Base-by-base conservation (phyloP, 2,888 invertebrate species). In the Palloptera scutellata region DNA sequence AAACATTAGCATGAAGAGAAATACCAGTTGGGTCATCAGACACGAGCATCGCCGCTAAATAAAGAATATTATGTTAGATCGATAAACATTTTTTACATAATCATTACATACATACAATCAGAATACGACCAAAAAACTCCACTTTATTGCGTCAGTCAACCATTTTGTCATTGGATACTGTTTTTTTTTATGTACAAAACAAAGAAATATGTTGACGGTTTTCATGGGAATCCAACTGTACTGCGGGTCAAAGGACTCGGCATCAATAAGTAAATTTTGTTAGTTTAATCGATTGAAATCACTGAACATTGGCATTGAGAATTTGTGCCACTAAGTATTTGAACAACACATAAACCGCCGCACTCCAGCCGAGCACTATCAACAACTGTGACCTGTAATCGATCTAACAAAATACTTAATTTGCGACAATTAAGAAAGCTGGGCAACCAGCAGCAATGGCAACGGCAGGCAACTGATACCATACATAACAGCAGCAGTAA, bases 341-440 rank as follows among this genome's bases (percentile, higher is more conserved):
- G 45, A 52, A 15, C 30, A 43, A 20, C 4, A n/a, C 41, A 15
- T 57, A 13, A 53, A 11, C 17, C 5, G 6, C 53, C 19, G 11
- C 53, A 10, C 19, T 11, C 19, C 48, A 48, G 8, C 13, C 17
- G 19, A 12, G 40, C n/a, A 40, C 52, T 65, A 57, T 60, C 51
- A 61, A 43, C 61, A 51, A 61, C 40, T 65, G 53, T 71, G 68
- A 62, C 71, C 68, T 63, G 54, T 70, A 70, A 72, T 73, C 69
- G 70, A 73, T 73, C 63, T 59, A 73, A 69, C 70, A 70, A 74
- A 59, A 59, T 30, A 57, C 61, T 67, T 30, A 30, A 63, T 41
- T 64, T 61, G 57, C 40, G 58, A 61, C 64, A 70, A 64, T 70
- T 61, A 70, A 66, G 69, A 55, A 66, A 68, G 59, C 63, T 68